phyloP scores from a whole-genome alignment of 1,140 invertebrate species.

The Fragariocoptes setiger region DNA sequence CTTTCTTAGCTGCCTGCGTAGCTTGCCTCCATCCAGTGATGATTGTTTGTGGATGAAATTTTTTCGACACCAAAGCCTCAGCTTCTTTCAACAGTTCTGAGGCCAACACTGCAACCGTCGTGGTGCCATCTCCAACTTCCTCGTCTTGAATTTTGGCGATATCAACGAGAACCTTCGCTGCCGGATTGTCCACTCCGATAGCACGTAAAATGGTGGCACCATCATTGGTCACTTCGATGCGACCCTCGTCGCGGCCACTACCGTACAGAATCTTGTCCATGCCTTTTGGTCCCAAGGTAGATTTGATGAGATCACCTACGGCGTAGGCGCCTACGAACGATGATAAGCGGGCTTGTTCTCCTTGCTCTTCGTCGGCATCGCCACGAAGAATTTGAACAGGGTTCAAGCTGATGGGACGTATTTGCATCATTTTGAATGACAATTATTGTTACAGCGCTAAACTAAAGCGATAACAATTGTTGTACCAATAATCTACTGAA shows the following conservation, averaged over 20 bases:
- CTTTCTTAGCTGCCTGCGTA: constrained; percentile 41
- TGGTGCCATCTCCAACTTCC: constrained; percentile 98
- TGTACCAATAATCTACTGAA: no score
- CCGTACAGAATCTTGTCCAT: constrained; percentile 98
- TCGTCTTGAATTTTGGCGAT: constrained; percentile 39
- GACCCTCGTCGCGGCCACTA: constrained; percentile 38
- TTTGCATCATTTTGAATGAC: constrained; percentile 5
- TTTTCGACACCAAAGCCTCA: constrained; percentile 65
- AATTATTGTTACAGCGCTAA: background rate
- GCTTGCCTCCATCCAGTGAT: constrained; percentile 76
- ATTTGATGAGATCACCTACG: constrained; percentile 90
- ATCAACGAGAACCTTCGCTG: constrained; percentile 77
- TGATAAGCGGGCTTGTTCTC: constrained; percentile 43
- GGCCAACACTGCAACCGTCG: constrained; percentile 85
- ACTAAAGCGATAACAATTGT: constrained; percentile 2
- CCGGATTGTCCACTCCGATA: constrained; percentile 91
- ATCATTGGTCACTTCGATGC: constrained; percentile 92
- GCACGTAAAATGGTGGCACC: constrained; percentile 91
- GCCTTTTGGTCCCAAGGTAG: constrained; percentile 89
- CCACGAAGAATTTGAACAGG: constrained; percentile 69
- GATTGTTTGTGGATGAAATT: constrained; percentile 93
- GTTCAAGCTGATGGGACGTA: constrained; percentile 37
- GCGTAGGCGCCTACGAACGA: constrained; percentile 92
- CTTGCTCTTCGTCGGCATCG: constrained; percentile 89
- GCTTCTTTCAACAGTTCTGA: constrained; percentile 79